Evolutionary conservation across 2,888 invertebrate genomes (phyloP).

Genomic region (Blomia tropicalis): DNA sequence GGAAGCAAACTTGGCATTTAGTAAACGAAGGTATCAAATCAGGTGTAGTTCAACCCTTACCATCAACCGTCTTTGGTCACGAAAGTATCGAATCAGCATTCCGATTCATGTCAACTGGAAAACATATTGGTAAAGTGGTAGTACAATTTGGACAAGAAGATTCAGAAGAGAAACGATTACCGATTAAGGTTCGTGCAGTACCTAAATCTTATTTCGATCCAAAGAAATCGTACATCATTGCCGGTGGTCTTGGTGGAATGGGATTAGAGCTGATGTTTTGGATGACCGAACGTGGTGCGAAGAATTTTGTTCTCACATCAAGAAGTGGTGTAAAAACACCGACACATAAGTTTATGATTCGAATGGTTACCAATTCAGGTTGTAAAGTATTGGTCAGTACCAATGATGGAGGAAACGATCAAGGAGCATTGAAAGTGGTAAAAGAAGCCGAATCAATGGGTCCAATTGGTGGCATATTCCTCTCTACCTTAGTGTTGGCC

Average conservation of each 20-base stretch:
- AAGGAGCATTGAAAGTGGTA: slow-evolving; percentile 50
- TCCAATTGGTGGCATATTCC: slow-evolving; percentile 71
- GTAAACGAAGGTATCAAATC: slow-evolving; percentile 38
- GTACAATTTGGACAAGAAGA: slow-evolving; percentile 36
- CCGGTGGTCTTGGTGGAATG: slow-evolving; percentile 42
- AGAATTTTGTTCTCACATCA: slow-evolving; percentile 38
- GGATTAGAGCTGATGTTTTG: slow-evolving; percentile 39
- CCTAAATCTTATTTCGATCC: slow-evolving; percentile 38
- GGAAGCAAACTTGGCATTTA: slow-evolving; percentile 40
- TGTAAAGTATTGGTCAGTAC: slow-evolving; percentile 49
- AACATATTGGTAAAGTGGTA: slow-evolving; percentile 42
- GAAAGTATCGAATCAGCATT: slow-evolving; percentile 39
- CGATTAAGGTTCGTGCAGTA: slow-evolving; percentile 34
- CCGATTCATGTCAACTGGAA: slow-evolving; percentile 42
- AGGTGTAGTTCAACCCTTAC: slow-evolving; percentile 40
- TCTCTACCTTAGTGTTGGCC: slow-evolving; percentile 69
- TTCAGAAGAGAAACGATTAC: slow-evolving; percentile 10
- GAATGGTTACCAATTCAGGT: slow-evolving; percentile 35
- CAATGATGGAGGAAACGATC: slow-evolving; percentile 52
- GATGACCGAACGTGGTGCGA: slow-evolving; percentile 39
- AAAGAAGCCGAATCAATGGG: slow-evolving; percentile 49
- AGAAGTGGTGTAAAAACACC: slow-evolving; percentile 39
- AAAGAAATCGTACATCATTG: slow-evolving; percentile 23
- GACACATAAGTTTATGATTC: slow-evolving; percentile 38
- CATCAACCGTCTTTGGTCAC: slow-evolving; percentile 36